These are phyloP conservation scores for Nothocercus nigrocapillus DNA, from an alignment of 2,113 vertebrate species.

Conservation along the genomic window DNA sequence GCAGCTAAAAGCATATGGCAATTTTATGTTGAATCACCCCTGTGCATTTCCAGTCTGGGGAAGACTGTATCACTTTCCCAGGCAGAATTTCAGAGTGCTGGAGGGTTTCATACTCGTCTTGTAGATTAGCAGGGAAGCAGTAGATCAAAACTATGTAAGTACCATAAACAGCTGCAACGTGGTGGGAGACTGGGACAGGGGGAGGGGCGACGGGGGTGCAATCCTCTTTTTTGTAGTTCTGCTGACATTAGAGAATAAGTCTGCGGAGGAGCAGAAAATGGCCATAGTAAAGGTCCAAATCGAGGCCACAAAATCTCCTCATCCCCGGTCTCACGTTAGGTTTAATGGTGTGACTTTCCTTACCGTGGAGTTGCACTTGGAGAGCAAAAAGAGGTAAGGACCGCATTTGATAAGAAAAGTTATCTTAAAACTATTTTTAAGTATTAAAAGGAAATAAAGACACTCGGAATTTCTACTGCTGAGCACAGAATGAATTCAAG, in stretches of 20 bases:
- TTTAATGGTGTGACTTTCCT: neutral
- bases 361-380: neutral
- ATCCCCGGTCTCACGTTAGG: neutral
- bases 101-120: rapidly evolving
- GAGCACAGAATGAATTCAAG: neutral
- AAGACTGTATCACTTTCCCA: neutral
- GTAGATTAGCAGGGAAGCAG: neutral
- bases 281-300: neutral
- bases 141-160: neutral
- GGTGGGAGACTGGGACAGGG: neutral
- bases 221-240: neutral
- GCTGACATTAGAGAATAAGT: neutral
- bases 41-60: neutral
- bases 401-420: neutral
- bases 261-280: neutral
- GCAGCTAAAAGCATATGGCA: neutral
- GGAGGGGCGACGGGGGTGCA: rapidly evolving
- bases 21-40: neutral
- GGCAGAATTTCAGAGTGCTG: neutral
- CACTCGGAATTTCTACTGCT: neutral
- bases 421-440: neutral
- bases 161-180: neutral
- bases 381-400: neutral
- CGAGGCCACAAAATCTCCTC: neutral
- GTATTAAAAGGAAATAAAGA: neutral